These are phyloP conservation scores for Ceyx erithaca DNA, from an alignment of 2,797 vertebrate genomes.

Conservation along the genomic window DNA sequence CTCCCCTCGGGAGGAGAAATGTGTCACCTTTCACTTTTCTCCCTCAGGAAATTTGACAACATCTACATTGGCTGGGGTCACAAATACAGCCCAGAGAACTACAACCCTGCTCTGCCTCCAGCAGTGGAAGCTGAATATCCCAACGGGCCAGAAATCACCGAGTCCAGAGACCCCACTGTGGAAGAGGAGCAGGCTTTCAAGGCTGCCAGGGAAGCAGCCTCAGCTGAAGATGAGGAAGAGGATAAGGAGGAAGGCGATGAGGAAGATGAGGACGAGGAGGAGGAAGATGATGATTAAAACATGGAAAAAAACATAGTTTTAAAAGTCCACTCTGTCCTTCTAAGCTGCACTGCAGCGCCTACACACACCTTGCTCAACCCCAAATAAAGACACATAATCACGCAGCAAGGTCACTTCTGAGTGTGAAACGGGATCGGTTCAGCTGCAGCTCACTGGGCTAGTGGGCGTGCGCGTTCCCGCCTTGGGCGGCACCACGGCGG, in stretches of 20 bases:
- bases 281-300: slow-evolving; percentile 77
- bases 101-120: slow-evolving; percentile 77
- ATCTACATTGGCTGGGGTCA: slow-evolving; percentile 94
- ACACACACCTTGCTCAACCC: neutral
- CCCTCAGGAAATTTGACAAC: slow-evolving; percentile 90
- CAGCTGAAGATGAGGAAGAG: slow-evolving; percentile 76
- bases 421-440: no score
- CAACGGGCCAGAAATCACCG: slow-evolving; percentile 83
- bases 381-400: neutral
- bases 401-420: rapidly evolving
- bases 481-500: neutral
- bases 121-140: slow-evolving; percentile 83
- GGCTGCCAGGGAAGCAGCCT: slow-evolving; percentile 79
- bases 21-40: neutral
- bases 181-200: slow-evolving; percentile 86
- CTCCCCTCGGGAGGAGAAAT: neutral
- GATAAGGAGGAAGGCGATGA: slow-evolving; percentile 80
- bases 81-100: slow-evolving; percentile 85
- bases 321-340: neutral
- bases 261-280: slow-evolving; percentile 82
- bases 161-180: slow-evolving; percentile 84
- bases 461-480: neutral
- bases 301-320: neutral
- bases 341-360: neutral
- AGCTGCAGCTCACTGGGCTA: no score